Conservation (phyloP, 2,888 invertebrate species). For the Rhaphigaster nebulosa region DNA sequence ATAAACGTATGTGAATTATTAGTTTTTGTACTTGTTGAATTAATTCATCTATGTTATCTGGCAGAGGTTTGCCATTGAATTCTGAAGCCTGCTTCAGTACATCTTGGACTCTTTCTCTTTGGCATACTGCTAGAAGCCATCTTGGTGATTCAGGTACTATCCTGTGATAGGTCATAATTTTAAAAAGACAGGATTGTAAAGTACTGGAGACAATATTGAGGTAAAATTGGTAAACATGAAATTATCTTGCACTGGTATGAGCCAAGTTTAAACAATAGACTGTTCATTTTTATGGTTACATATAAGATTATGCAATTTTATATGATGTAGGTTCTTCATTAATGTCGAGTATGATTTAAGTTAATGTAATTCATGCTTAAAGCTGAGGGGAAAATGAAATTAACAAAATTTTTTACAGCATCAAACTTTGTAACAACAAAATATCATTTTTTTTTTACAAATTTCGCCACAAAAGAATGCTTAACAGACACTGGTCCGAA, state of each 20-base stretch:
- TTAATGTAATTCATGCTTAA: too few species aligned
- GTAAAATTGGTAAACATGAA: background rate
- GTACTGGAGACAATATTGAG: too few species aligned
- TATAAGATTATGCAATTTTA: too few species aligned
- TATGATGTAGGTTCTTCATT: too few species aligned
- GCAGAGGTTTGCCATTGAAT: conserved; percentile 75
- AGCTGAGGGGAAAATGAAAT: background rate
- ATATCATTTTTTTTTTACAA: too few species aligned
- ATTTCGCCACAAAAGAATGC: too few species aligned
- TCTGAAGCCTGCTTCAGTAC: background rate
- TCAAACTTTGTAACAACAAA: too few species aligned
- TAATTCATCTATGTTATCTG: conserved; percentile 80
- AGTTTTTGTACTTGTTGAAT: conserved; percentile 83
- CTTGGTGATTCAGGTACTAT: background rate
- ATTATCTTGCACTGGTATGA: background rate
- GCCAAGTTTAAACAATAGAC: background rate
- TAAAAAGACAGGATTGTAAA: too few species aligned
- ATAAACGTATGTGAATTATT: conserved; percentile 79
- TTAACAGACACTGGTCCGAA: too few species aligned
- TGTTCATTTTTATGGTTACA: too few species aligned
- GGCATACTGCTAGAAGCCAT: background rate
- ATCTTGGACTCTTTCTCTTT: background rate
- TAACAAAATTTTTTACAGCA: background rate
- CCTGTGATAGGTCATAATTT: background rate
- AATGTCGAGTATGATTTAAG: too few species aligned